Conservation (phyloP, 1,140 invertebrate genomes). For the Reticulitermes speratus region DNA sequence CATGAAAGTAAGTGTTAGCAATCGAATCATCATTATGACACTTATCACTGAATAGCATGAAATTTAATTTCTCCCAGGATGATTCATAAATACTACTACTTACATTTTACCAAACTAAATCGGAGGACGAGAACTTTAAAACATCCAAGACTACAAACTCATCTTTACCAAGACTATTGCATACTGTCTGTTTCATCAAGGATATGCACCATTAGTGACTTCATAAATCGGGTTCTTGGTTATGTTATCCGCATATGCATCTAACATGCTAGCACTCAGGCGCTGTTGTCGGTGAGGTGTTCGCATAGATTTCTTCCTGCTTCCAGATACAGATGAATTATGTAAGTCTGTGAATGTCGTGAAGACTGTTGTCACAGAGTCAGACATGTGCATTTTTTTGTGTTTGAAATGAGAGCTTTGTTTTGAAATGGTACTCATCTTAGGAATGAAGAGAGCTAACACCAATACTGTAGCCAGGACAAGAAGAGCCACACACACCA, state of each 20-base stretch:
- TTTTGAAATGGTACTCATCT: conserved; percentile 43
- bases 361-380: conserved; percentile 40
- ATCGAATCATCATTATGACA: too few species aligned
- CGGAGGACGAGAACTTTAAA: neutral
- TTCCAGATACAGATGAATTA: conserved; percentile 32
- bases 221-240: conserved; percentile 40
- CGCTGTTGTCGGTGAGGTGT: conserved; percentile 38
- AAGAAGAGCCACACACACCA: conserved; percentile 41
- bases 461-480: conserved; percentile 42
- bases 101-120: neutral
- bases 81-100: neutral
- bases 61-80: neutral
- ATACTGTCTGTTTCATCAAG: conserved; percentile 28
- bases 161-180: too few species aligned
- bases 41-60: neutral
- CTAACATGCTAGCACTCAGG: conserved; percentile 38
- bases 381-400: conserved; percentile 37
- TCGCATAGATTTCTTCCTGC: conserved; percentile 23
- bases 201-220: conserved; percentile 39
- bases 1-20: neutral
- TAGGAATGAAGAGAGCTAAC: conserved; percentile 44
- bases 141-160: neutral
- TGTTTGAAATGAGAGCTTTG: conserved; percentile 39
- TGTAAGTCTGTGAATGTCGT: conserved; percentile 36
- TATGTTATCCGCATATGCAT: conserved; percentile 39